phyloP scores from a whole-genome alignment of 2,113 vertebrate species.

The Indicator maculatus region DNA sequence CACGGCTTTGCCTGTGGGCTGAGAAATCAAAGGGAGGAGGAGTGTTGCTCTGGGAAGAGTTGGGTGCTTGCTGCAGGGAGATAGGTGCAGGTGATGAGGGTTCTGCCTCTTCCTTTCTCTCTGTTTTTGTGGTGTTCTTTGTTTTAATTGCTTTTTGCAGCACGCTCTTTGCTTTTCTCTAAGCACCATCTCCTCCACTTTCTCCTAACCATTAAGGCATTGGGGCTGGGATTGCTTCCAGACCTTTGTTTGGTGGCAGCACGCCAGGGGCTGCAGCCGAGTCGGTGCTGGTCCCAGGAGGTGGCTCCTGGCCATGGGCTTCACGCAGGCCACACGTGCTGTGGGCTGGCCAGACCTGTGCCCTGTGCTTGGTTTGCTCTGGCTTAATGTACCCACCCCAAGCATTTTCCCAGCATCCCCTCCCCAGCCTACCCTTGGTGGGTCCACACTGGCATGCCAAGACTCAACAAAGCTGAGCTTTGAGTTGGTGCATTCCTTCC shows the following conservation, averaged over 20 bases:
- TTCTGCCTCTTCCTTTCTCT: background rate
- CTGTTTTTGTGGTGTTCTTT: background rate
- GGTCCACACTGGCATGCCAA: accelerated
- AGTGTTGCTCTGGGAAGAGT: background rate
- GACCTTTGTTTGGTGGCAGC: background rate
- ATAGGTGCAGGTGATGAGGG: background rate
- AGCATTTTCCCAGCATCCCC: accelerated
- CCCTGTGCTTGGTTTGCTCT: background rate
- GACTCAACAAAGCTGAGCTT: no score
- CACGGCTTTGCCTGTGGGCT: background rate
- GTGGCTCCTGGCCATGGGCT: background rate
- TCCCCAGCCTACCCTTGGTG: background rate
- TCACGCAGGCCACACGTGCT: accelerated
- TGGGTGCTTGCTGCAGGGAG: background rate
- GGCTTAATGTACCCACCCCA: background rate
- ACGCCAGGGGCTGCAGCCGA: background rate
- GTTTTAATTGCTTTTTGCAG: no score
- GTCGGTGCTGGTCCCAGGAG: background rate
- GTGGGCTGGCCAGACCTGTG: accelerated
- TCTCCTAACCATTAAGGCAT: background rate
- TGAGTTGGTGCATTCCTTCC: background rate
- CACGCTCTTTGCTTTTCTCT: background rate
- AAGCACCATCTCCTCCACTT: background rate
- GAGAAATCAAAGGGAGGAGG: background rate
- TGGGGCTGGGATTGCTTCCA: background rate